Conservation (phyloP, 2,113 vertebrate species). For the Mirza zaza region DNA sequence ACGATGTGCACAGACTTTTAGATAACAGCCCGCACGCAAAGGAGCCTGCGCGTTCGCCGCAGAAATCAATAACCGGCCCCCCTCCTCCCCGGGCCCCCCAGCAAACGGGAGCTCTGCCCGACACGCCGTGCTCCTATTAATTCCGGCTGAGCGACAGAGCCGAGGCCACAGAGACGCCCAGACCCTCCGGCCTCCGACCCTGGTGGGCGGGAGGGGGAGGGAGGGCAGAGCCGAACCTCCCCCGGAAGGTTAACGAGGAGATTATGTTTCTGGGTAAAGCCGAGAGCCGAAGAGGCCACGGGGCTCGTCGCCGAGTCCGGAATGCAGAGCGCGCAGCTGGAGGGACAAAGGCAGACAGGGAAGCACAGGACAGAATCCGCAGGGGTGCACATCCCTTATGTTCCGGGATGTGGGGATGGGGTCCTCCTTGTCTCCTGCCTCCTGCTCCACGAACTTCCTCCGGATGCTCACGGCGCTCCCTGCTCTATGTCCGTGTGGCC, state of each 20-base stretch:
- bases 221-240: conserved; percentile 25
- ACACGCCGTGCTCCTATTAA: conserved; percentile 48
- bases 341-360: background rate
- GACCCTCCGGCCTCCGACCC: conserved; percentile 41
- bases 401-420: rapidly evolving
- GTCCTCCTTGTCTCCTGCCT: background rate
- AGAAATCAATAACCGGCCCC: conserved; percentile 8
- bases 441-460: background rate
- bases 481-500: rapidly evolving
- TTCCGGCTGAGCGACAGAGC: conserved; percentile 3
- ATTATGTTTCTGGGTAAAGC: conserved; percentile 73
- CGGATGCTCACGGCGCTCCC: rapidly evolving
- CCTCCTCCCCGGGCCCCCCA: background rate
- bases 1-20: background rate
- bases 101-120: conserved; percentile 23
- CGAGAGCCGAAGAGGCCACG: conserved; percentile 45
- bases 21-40: background rate
- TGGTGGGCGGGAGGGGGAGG: background rate
- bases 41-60: background rate
- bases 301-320: conserved; percentile 31
- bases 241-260: conserved; percentile 66
- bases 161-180: background rate
- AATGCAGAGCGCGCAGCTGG: background rate
- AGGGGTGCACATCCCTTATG: background rate
- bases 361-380: background rate